These are phyloP conservation scores for Sigmodon hispidus DNA, from an alignment of 2,113 vertebrate species.

Conservation along the genomic window DNA sequence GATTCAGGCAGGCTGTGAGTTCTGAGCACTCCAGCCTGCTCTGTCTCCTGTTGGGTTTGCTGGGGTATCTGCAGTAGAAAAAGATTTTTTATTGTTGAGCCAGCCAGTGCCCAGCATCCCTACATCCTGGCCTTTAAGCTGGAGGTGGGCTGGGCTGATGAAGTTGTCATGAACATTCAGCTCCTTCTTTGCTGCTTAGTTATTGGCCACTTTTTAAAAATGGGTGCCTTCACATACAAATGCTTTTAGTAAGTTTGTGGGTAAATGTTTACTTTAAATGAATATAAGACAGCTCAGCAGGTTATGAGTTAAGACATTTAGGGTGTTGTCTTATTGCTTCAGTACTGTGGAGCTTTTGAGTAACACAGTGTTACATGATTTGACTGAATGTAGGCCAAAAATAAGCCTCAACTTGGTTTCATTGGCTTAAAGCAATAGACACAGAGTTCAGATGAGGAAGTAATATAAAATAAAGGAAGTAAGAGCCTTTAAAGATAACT, in stretches of 20 bases:
- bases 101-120: neutral
- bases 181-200: neutral
- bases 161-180: neutral
- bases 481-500: conserved; percentile 65
- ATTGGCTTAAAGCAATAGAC: conserved; percentile 61
- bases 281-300: conserved; percentile 46
- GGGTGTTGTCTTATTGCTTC: conserved; percentile 71
- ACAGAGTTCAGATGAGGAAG: conserved; percentile 62
- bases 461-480: conserved; percentile 54
- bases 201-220: neutral
- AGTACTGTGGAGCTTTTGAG: conserved; percentile 57
- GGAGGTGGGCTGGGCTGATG: neutral
- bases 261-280: conserved; percentile 35
- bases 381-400: neutral
- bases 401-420: conserved; percentile 61
- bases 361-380: conserved; percentile 68
- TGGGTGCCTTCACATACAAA: neutral
- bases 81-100: neutral
- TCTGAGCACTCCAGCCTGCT: neutral
- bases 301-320: conserved; percentile 71
- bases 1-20: neutral
- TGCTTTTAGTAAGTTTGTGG: conserved; percentile 1
- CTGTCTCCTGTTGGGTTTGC: neutral
- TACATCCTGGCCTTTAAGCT: neutral
- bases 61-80: neutral